Evolutionary conservation across 2,797 vertebrate species (phyloP).

Genomic region (Dromococcyx pavoninus): DNA sequence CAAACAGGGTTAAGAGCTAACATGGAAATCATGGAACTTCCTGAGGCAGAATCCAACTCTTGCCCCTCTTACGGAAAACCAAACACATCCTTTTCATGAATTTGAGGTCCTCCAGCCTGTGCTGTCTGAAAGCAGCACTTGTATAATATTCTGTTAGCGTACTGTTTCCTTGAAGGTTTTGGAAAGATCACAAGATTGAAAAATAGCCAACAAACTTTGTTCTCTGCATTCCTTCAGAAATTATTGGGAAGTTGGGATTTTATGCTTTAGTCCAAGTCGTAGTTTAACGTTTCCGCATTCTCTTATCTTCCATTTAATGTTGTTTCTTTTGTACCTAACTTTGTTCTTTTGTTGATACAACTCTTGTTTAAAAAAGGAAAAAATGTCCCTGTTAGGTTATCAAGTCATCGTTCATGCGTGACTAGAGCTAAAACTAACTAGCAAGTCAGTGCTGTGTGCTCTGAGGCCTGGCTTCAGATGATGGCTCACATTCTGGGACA

Average conservation of each 20-base stretch:
- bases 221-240: neutral
- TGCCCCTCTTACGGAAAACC: neutral
- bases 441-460: neutral
- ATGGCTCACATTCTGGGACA: neutral
- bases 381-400: neutral
- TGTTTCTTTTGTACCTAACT: neutral
- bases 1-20: neutral
- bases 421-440: constrained; percentile 39
- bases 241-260: neutral
- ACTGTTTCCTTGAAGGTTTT: neutral
- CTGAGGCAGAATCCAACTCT: neutral
- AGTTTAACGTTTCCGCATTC: neutral
- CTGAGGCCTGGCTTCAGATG: neutral
- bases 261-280: neutral
- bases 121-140: neutral
- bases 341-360: constrained; percentile 5
- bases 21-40: neutral
- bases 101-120: neutral
- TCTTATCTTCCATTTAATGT: neutral
- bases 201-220: neutral
- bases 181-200: neutral
- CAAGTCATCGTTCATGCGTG: constrained; percentile 14
- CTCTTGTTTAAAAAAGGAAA: neutral
- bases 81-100: neutral
- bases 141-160: neutral